phyloP scores from a whole-genome alignment of 2,113 vertebrate species.

The Cochlearius cochlearius region DNA sequence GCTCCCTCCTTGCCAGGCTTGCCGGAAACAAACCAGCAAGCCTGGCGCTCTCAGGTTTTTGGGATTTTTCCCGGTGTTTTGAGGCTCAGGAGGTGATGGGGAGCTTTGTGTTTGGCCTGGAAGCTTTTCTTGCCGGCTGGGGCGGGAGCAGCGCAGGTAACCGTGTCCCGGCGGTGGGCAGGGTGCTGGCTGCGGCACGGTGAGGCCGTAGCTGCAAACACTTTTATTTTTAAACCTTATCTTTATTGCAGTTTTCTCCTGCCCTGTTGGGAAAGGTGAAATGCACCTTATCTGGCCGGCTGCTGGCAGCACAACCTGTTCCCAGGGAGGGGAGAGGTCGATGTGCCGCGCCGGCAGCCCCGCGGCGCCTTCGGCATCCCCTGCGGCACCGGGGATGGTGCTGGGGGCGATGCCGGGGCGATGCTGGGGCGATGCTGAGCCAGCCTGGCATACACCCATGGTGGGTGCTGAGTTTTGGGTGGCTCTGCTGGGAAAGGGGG shows the following conservation, averaged over 20 bases:
- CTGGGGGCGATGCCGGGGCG: rapidly evolving
- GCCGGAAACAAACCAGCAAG: not conserved
- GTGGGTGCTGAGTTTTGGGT: not conserved
- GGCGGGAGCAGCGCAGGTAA: not conserved
- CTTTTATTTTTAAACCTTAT: constrained; percentile 45
- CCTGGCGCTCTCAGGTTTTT: not conserved
- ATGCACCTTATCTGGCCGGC: not conserved
- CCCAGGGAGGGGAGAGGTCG: not conserved
- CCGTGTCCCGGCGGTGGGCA: rapidly evolving
- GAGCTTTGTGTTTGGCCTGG: not conserved
- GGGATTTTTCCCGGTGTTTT: not conserved
- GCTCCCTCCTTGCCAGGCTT: not conserved
- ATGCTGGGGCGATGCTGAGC: not conserved
- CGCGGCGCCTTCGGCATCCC: not conserved
- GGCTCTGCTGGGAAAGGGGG: not conserved
- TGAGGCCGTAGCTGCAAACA: not conserved
- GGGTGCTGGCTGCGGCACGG: not conserved
- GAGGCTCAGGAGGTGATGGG: not conserved
- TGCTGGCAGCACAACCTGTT: not conserved
- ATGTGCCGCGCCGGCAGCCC: rapidly evolving
- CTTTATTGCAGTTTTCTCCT: constrained; percentile 60
- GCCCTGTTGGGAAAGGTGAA: not conserved
- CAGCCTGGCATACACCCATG: not conserved
- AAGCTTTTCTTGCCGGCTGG: not conserved
- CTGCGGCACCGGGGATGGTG: rapidly evolving